Percentiles rank a stretch among this genome's conserved stretches.
These are phyloP conservation scores for Hypolimnas misippus DNA, from an alignment of 2,888 invertebrate species.

Conservation along the genomic window DNA sequence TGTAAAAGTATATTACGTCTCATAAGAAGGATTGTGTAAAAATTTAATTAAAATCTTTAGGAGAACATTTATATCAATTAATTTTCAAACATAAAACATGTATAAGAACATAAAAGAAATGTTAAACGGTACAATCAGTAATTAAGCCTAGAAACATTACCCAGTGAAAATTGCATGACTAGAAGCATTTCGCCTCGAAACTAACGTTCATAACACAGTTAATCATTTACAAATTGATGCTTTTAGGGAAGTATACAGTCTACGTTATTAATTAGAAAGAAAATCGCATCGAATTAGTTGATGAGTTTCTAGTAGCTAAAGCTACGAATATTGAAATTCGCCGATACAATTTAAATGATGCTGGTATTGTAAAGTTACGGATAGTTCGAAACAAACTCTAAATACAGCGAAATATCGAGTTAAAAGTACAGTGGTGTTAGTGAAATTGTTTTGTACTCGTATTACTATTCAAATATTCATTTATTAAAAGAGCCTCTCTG, in stretches of 20 bases:
- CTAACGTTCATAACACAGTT: conserved; percentile 5
- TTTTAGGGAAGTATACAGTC: conserved; percentile 15
- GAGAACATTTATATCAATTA: neutral
- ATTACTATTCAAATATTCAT: neutral
- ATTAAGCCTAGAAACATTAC: conserved; percentile 5
- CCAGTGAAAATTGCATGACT: conserved; percentile 49
- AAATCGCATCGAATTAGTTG: conserved; percentile 4
- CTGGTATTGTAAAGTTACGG: conserved; percentile 45
- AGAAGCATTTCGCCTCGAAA: conserved; percentile 50
- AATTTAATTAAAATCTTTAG: neutral
- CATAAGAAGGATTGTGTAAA: too few relatives aligned
- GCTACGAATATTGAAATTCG: conserved; percentile 47
- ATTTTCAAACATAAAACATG: neutral
- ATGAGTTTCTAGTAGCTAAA: conserved; percentile 37
- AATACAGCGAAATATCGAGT: conserved; percentile 52
- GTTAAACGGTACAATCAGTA: neutral
- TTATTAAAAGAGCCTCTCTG: too few relatives aligned
- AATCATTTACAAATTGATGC: conserved; percentile 20
- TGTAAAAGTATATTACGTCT: too few relatives aligned
- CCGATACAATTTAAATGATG: conserved; percentile 49
- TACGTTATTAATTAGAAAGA: conserved; percentile 11
- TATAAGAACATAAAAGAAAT: neutral
- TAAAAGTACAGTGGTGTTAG: conserved; percentile 47
- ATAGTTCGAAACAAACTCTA: conserved; percentile 54
- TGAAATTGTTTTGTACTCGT: neutral